Conservation (phyloP, 2,888 invertebrate genomes). For the Drosophila hamatofila region DNA sequence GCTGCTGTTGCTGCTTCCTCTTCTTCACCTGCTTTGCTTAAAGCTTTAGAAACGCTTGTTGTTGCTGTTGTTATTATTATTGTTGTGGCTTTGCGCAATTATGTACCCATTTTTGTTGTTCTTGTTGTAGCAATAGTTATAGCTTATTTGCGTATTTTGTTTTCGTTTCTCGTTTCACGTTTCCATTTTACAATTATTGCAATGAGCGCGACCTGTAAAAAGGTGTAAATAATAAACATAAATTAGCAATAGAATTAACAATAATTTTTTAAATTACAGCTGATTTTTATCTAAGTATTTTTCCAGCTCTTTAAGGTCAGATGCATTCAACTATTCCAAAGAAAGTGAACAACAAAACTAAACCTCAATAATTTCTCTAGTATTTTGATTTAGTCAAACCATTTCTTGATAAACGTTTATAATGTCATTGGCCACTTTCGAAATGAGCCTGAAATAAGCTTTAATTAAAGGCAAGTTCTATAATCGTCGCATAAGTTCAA, state of each 20-base stretch:
- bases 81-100: conserved; percentile 12
- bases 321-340: conserved; percentile 33
- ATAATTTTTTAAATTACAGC: conserved; percentile 28
- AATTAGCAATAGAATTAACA: conserved; percentile 32
- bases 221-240: conserved; percentile 16
- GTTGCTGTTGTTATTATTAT: conserved; percentile 9
- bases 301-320: conserved; percentile 25
- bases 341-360: conserved; percentile 33
- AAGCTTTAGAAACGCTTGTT: conserved; percentile 22
- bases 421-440: conserved; percentile 24
- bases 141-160: conserved; percentile 29
- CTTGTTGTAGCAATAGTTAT: conserved; percentile 21
- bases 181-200: conserved; percentile 56
- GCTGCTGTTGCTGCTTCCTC: conserved; percentile 9
- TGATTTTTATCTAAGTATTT: neutral
- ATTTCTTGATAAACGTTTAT: conserved; percentile 23
- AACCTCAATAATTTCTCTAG: conserved; percentile 6
- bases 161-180: conserved; percentile 34
- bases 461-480: conserved; percentile 34
- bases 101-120: conserved; percentile 62
- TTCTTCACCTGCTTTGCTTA: conserved; percentile 1
- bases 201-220: conserved; percentile 49
- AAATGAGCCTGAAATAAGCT: conserved; percentile 22
- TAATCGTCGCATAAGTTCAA: conserved; percentile 37
- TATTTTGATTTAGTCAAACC: neutral